Evolutionary conservation across 2,888 invertebrate species (phyloP), one percentile per base, ranked within the genome.

Genomic region (Chrysina gloriosa): DNA sequence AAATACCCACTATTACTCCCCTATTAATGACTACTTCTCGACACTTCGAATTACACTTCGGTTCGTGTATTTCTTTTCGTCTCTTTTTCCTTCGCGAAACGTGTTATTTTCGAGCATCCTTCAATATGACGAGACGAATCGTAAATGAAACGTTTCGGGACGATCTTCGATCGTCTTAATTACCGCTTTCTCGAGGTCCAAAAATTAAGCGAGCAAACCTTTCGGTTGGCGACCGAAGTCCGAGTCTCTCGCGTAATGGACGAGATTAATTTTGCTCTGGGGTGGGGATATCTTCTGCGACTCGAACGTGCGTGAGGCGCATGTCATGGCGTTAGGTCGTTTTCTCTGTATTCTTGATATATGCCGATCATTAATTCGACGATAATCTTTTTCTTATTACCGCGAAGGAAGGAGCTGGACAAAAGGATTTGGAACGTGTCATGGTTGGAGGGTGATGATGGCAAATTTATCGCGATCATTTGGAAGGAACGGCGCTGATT

Each of bases 331-430:
- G 16, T 14, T 25, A 11, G 1, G 11, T 14, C 3, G 29, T 36
- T n/a, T 61, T 61, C 27, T 61, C 25, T 61, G 42, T 61, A 27
- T n/a, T 14, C 27, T 16, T 42, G 42, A 61, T 61, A 45, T 61
- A 61, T 42, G 27, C 16, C 27, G 58, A 27, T 42, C 42, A 25
- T 61, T 61, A 61, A 29, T 61, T 27, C 27, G 42, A 42, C 42
- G 58, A 42, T 61, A 61, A 61, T 45, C 39, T 27, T 61, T 61
- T 61, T 61, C 39, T 39, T 61, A 42, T 61, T 61, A 45, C 42
- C 21, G 19, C 27, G 58, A 42, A 45, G 29, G 27, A 16, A 42
- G 42, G 45, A 61, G 42, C 14, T 29, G 25, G 42, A 42, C 14
- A 61, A 29, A 31, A 52, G 19, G 31, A 52, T 16, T n/a, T n/a